Evolutionary conservation across 92 coral and sea anemone species (phyloP).

Genomic region (Epizoanthus fatuus): DNA sequence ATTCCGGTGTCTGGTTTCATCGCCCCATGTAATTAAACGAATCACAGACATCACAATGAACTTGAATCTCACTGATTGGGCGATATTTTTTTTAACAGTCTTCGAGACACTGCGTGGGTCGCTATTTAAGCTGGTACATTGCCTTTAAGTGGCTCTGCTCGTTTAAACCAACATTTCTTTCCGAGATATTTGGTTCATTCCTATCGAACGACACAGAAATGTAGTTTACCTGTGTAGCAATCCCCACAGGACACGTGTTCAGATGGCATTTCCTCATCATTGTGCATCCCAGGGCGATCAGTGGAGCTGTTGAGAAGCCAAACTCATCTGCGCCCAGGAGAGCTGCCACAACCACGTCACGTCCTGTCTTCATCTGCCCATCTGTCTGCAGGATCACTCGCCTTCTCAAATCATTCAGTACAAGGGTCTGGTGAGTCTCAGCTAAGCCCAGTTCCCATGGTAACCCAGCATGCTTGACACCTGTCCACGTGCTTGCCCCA

Average conservation of each 20-base stretch:
- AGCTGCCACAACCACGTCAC: slow-evolving; percentile 94
- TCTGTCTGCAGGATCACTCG: slow-evolving; percentile 92
- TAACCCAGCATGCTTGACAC: slow-evolving; percentile 97
- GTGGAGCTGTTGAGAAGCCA: slow-evolving; percentile 98
- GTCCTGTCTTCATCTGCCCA: slow-evolving; percentile 98
- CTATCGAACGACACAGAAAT: too few relatives aligned
- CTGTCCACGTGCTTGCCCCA: slow-evolving; percentile 99
- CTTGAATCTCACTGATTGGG: too few relatives aligned
- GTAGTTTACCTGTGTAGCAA: slow-evolving; percentile 91
- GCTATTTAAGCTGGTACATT: too few relatives aligned
- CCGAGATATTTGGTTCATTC: too few relatives aligned
- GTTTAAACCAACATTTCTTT: too few relatives aligned
- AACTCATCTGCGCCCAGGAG: slow-evolving; percentile 96
- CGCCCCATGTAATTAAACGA: too few relatives aligned
- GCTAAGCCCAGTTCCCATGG: slow-evolving; percentile 99
- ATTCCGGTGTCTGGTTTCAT: too few relatives aligned
- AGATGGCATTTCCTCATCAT: slow-evolving; percentile 99
- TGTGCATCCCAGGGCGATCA: slow-evolving; percentile 96
- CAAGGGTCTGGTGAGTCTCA: slow-evolving; percentile 96
- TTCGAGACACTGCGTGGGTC: too few relatives aligned
- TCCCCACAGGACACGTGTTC: slow-evolving; percentile 99
- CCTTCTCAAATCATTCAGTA: slow-evolving; percentile 91
- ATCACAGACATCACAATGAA: too few relatives aligned
- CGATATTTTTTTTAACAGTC: too few relatives aligned
- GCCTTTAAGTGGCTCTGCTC: too few relatives aligned